Conservation (phyloP, 2,113 vertebrate genomes). For the Periophthalmodon schlosseri region DNA sequence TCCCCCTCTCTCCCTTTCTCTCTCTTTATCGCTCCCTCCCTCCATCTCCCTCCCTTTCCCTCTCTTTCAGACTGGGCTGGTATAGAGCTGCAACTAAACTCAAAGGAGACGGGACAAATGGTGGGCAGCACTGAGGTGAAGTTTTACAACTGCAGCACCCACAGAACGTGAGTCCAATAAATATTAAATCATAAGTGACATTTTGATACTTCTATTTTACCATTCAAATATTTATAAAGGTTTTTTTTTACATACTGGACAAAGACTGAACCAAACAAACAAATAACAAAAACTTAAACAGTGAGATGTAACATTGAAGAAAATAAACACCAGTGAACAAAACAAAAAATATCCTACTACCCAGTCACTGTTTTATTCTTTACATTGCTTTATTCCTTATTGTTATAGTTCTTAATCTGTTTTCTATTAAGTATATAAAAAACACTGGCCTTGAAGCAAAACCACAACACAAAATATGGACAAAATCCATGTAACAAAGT, state of each 20-base stretch:
- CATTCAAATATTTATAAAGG: too few species aligned
- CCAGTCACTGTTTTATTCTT: too few species aligned
- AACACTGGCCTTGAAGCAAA: not conserved
- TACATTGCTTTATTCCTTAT: too few species aligned
- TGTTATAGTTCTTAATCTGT: too few species aligned
- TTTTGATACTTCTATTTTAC: not conserved
- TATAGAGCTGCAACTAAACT: slow-evolving; percentile 87
- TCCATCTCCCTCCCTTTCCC: slow-evolving; percentile 12
- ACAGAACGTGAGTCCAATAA: slow-evolving; percentile 86
- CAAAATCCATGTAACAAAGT: not conserved
- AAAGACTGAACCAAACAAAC: too few species aligned
- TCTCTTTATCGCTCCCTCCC: not conserved
- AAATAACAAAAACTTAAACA: too few species aligned
- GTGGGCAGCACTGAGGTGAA: slow-evolving; percentile 96
- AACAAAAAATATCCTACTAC: too few species aligned
- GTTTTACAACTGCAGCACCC: slow-evolving; percentile 98
- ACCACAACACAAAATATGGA: not conserved
- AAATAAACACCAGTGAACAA: too few species aligned
- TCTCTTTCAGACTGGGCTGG: slow-evolving; percentile 86
- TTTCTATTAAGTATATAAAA: too few species aligned
- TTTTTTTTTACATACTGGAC: too few species aligned
- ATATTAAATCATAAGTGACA: not conserved
- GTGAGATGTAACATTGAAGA: too few species aligned
- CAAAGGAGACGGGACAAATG: slow-evolving; percentile 88
- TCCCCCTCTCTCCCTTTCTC: slow-evolving; percentile 12